Evolutionary conservation across 92 coral and sea anemone genomes (phyloP).

Genomic region (Virgularia gustaviana): DNA sequence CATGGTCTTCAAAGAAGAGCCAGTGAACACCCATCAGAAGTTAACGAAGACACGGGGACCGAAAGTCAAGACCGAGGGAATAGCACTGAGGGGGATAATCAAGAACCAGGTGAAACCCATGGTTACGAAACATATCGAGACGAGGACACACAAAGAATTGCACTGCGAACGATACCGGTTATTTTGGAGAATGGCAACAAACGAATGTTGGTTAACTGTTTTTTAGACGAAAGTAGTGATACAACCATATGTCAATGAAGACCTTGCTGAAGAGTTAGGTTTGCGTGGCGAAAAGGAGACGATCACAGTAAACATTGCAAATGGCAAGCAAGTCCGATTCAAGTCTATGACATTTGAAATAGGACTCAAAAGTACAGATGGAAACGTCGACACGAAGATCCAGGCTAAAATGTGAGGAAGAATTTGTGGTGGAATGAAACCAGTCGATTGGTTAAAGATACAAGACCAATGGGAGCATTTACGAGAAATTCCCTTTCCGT

Average conservation of each 20-base stretch:
- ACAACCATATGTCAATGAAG: slow-evolving; percentile 44
- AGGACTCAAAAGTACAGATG: slow-evolving; percentile 47
- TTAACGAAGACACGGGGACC: too few species aligned
- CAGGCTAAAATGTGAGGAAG: slow-evolving; percentile 43
- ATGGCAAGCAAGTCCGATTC: slow-evolving; percentile 42
- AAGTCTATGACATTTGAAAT: slow-evolving; percentile 43
- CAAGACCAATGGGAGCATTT: slow-evolving; percentile 44
- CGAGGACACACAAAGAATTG: slow-evolving; percentile 26
- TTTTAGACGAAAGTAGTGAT: slow-evolving; percentile 50
- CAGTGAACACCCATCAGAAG: too few species aligned
- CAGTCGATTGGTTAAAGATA: slow-evolving; percentile 45
- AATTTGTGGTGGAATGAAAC: slow-evolving; percentile 57
- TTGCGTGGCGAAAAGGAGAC: slow-evolving; percentile 23
- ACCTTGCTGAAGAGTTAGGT: slow-evolving; percentile 11
- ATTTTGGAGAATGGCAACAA: slow-evolving; percentile 42
- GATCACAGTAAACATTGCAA: slow-evolving; percentile 37
- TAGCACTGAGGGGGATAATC: not conserved
- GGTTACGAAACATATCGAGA: not conserved
- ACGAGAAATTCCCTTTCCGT: slow-evolving; percentile 41
- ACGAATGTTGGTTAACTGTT: slow-evolving; percentile 46
- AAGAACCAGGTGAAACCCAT: too few species aligned
- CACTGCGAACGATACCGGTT: slow-evolving; percentile 54
- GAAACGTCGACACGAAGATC: slow-evolving; percentile 41
- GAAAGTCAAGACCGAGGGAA: too few species aligned
- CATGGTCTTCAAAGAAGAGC: slow-evolving; percentile 1